A percentile compares a stretch with the other conserved stretches of the same genome.
Evolutionary conservation across 2,888 invertebrate species (phyloP).

Genomic region (Lithosia quadra): DNA sequence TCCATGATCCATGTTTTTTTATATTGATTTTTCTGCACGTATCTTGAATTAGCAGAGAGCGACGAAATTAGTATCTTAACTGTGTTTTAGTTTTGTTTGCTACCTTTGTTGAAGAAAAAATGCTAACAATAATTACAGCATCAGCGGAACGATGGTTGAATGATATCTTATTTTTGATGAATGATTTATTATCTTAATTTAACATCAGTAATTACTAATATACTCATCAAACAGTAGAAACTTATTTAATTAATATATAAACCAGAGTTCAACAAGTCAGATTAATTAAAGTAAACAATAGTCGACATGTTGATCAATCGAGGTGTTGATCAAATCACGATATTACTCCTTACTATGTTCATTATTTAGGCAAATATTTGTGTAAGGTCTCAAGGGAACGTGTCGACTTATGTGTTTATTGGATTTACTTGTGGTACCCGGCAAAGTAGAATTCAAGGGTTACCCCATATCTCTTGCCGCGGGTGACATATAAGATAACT

Average conservation of each 20-base stretch:
- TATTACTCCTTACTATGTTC: conserved; percentile 24
- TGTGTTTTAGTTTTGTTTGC: no score
- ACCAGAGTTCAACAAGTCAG: conserved; percentile 32
- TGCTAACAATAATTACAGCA: no score
- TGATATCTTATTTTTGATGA: no score
- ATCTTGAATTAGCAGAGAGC: no score
- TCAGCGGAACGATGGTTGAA: no score
- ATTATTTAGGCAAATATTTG: conserved; percentile 16
- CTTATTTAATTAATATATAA: conserved; percentile 25
- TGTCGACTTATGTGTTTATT: neutral
- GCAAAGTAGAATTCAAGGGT: neutral
- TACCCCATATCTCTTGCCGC: neutral
- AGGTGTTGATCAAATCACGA: conserved; percentile 34
- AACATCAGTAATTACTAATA: neutral
- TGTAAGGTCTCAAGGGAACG: neutral
- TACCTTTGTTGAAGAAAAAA: no score
- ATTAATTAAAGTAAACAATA: conserved; percentile 44
- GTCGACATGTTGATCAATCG: conserved; percentile 25
- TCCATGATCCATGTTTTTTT: no score
- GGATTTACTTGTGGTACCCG: neutral
- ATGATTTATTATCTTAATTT: no score
- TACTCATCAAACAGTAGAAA: conserved; percentile 21
- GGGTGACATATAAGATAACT: neutral
- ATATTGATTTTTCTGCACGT: no score
- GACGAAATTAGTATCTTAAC: no score